Evolutionary conservation across 2,888 invertebrate species (phyloP).

Genomic region (Laspeyria flexula): DNA sequence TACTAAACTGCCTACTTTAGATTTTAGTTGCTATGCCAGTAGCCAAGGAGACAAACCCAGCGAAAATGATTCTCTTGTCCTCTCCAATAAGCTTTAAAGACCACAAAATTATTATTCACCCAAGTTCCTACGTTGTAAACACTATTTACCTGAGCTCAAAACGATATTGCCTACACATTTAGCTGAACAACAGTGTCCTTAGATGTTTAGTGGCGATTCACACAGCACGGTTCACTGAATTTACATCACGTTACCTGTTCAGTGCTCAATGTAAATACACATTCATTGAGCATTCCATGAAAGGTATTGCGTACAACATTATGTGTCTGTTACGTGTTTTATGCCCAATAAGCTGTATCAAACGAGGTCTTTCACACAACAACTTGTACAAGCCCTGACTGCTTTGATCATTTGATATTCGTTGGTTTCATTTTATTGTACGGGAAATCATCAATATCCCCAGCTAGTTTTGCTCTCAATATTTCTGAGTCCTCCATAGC

Average conservation of each 20-base stretch:
- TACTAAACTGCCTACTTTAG: too few species aligned
- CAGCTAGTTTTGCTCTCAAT: too few species aligned
- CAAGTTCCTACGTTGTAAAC: too few species aligned
- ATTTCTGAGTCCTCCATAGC: too few species aligned
- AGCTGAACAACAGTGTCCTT: background rate
- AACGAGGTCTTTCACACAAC: conserved; percentile 30
- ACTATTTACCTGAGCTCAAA: background rate
- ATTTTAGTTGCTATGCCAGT: too few species aligned
- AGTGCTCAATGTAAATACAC: conserved; percentile 44
- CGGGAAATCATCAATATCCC: too few species aligned
- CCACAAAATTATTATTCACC: too few species aligned
- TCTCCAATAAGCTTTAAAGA: too few species aligned
- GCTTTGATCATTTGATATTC: conserved; percentile 19
- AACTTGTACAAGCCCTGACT: conserved; percentile 20
- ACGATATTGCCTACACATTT: too few species aligned
- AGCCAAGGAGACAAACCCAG: too few species aligned
- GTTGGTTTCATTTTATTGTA: too few species aligned
- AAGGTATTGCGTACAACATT: conserved; percentile 39
- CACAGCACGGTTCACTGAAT: conserved; percentile 52
- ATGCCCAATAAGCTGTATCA: conserved; percentile 43
- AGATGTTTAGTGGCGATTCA: conserved; percentile 52
- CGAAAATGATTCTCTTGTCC: too few species aligned
- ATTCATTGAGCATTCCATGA: conserved; percentile 49
- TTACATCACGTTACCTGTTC: conserved; percentile 46
- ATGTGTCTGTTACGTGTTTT: conserved; percentile 27